Conservation (phyloP, 2,797 vertebrate genomes). For the Carapus acus region DNA sequence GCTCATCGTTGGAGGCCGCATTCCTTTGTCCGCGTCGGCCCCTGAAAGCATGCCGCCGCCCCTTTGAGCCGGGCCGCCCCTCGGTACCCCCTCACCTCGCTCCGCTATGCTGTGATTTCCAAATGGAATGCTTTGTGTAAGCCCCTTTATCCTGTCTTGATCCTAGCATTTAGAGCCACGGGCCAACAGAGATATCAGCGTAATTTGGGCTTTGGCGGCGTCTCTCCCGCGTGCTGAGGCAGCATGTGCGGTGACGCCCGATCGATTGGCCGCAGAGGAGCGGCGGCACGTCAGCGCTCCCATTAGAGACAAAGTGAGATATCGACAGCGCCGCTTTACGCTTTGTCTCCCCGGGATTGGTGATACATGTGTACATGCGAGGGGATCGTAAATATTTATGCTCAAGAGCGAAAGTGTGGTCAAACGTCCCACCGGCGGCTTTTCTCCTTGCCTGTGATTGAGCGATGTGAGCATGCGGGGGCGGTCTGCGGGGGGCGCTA, state of each 20-base stretch:
- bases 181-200: constrained; percentile 34
- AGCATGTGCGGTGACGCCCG: constrained; percentile 21
- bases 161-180: constrained; percentile 47
- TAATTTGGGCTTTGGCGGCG: constrained; percentile 37
- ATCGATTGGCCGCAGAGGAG: constrained; percentile 51
- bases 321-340: constrained; percentile 38
- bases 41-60: constrained; percentile 22
- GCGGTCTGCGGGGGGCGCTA: too few relatives aligned
- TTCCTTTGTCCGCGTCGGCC: constrained; percentile 25
- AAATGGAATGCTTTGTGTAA: constrained; percentile 53
- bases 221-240: constrained; percentile 33
- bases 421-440: not conserved
- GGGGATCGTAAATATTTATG: constrained; percentile 6
- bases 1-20: too few relatives aligned
- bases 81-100: constrained; percentile 19
- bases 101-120: constrained; percentile 42
- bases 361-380: constrained; percentile 13
- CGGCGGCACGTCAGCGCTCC: constrained; percentile 46
- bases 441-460: too few relatives aligned
- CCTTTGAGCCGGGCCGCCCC: constrained; percentile 30
- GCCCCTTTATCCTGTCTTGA: constrained; percentile 48
- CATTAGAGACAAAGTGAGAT: constrained; percentile 46
- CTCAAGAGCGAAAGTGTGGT: not conserved
- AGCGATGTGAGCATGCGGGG: too few relatives aligned
- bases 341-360: constrained; percentile 14